These are phyloP conservation scores for Leptopilina drosophilae DNA, from an alignment of 2,888 invertebrate genomes.

Conservation along the genomic window DNA sequence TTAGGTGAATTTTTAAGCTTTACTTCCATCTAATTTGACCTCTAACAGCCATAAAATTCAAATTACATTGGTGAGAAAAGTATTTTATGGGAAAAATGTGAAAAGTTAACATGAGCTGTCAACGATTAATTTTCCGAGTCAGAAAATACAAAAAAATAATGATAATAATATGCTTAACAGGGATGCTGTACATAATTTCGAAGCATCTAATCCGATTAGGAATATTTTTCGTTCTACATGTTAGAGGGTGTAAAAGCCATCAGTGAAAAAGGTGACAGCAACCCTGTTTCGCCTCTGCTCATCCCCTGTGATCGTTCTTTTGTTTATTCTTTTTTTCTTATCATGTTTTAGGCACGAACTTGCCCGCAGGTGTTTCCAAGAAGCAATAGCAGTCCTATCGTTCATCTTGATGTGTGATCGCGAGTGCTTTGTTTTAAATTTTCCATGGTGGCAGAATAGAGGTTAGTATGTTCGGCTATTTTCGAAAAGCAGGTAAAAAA, in stretches of 20 bases:
- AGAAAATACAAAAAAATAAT: neutral
- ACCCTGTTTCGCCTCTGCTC: slow-evolving; percentile 50
- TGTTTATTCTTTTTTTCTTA: slow-evolving; percentile 43
- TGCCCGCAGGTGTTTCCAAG: slow-evolving; percentile 55
- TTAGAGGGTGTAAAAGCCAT: slow-evolving; percentile 52
- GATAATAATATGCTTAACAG: neutral
- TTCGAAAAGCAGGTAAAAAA: too few species aligned
- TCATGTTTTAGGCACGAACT: slow-evolving; percentile 49
- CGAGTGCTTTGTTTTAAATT: slow-evolving; percentile 16
- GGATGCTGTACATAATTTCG: slow-evolving; percentile 31
- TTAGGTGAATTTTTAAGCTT: too few species aligned
- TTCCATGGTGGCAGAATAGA: neutral
- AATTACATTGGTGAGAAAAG: neutral
- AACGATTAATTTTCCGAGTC: slow-evolving; percentile 2
- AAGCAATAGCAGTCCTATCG: slow-evolving; percentile 57
- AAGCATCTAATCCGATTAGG: slow-evolving; percentile 48
- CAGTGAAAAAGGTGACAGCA: slow-evolving; percentile 56
- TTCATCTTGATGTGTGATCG: slow-evolving; percentile 55
- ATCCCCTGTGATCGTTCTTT: slow-evolving; percentile 48
- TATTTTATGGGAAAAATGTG: neutral
- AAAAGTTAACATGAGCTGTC: slow-evolving; percentile 16
- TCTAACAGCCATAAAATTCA: neutral
- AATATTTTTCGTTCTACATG: slow-evolving; percentile 41
- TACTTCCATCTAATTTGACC: too few species aligned
- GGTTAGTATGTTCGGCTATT: slow-evolving; percentile 28